These are phyloP conservation scores for Limnephilus auricula DNA, from an alignment of 2,888 invertebrate species.

Conservation along the genomic window DNA sequence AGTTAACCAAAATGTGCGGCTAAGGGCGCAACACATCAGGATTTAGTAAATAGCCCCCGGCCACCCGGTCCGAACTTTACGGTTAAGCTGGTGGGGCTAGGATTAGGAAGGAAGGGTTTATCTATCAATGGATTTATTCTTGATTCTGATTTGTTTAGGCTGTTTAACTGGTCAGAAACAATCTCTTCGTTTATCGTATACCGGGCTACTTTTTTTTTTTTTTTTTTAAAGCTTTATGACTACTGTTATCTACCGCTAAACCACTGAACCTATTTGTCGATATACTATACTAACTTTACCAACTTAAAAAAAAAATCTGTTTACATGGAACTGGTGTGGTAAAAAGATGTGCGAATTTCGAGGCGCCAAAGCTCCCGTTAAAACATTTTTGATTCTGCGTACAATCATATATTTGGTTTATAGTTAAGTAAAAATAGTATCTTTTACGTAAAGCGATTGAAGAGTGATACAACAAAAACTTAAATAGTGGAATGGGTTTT, in stretches of 20 bases:
- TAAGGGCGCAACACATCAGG: slow-evolving; percentile 30
- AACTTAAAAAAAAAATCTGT: too few species aligned
- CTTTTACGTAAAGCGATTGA: not conserved
- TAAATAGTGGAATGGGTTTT: not conserved
- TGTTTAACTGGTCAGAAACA: not conserved
- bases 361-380: too few species aligned
- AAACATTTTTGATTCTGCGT: too few species aligned
- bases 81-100: not conserved
- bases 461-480: not conserved
- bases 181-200: not conserved
- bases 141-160: not conserved
- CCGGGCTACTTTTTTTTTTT: too few species aligned
- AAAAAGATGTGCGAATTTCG: too few species aligned
- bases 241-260: too few species aligned
- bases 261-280: too few species aligned
- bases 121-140: not conserved
- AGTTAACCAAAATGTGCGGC: slow-evolving; percentile 34
- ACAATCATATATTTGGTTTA: too few species aligned
- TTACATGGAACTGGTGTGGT: too few species aligned
- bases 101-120: not conserved
- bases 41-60: slow-evolving; percentile 21
- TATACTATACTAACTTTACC: too few species aligned
- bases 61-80: not conserved
- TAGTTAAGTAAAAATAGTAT: too few species aligned
- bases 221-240: too few species aligned